These are phyloP conservation scores for Drosophila trichaetosa DNA, from an alignment of 2,888 invertebrate species.

Conservation along the genomic window DNA sequence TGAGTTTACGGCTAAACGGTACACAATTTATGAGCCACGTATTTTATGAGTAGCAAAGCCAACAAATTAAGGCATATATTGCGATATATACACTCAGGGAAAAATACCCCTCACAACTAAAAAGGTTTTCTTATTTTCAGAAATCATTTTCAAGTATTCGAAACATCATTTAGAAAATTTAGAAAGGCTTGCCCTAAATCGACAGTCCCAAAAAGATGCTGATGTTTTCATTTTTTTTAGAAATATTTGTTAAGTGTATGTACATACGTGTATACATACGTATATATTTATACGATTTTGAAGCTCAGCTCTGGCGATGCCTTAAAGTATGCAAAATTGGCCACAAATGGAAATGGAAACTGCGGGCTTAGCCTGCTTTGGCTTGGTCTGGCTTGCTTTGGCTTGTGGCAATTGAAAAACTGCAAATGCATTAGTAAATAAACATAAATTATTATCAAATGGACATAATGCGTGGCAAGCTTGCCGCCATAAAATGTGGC, in stretches of 20 bases:
- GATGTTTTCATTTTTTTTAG: background rate
- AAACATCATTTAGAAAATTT: no score
- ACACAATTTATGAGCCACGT: slow-evolving; percentile 36
- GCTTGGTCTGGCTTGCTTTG: slow-evolving; percentile 1
- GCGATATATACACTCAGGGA: background rate
- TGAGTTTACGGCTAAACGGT: slow-evolving; percentile 21
- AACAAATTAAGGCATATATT: background rate
- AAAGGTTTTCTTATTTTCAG: no score
- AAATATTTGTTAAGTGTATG: background rate
- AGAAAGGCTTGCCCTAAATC: no score
- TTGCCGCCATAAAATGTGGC: slow-evolving; percentile 64
- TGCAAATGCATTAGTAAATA: slow-evolving; percentile 47
- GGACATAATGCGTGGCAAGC: slow-evolving; percentile 70
- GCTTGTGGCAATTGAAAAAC: slow-evolving; percentile 50
- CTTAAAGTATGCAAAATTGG: slow-evolving; percentile 48
- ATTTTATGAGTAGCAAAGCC: slow-evolving; percentile 30
- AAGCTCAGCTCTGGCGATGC: slow-evolving; percentile 26
- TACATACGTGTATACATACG: background rate
- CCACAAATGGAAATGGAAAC: slow-evolving; percentile 6
- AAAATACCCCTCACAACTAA: no score
- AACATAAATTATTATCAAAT: slow-evolving; percentile 71
- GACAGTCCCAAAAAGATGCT: no score
- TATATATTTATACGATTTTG: background rate
- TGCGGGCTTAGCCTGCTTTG: slow-evolving; percentile 21
- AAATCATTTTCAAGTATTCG: no score